phyloP scores from a whole-genome alignment of 2,888 invertebrate species.

The Schizotus pectinicornis region DNA sequence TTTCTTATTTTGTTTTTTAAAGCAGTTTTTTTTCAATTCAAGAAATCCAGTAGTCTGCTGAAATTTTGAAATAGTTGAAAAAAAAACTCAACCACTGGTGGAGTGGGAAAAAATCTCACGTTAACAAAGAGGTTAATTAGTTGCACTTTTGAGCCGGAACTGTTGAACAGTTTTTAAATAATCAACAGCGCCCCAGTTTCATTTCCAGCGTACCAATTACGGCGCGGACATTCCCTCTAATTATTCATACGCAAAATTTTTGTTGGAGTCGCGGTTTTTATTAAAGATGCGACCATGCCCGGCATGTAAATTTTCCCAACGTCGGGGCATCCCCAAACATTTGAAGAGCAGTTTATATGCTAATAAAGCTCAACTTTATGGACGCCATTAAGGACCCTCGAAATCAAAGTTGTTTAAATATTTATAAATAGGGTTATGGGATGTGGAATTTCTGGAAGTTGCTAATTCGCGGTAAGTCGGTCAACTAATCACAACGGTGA shows the following conservation, averaged over 20 bases:
- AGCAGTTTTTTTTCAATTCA: no score
- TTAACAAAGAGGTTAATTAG: no score
- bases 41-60: no score
- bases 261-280: background rate
- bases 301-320: slow-evolving; percentile 1
- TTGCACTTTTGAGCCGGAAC: no score
- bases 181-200: no score
- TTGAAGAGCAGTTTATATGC: slow-evolving; percentile 22
- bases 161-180: no score
- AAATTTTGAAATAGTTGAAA: no score
- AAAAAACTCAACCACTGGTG: no score
- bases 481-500: no score
- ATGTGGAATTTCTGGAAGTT: slow-evolving; percentile 13
- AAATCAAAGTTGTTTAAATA: slow-evolving; percentile 25
- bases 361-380: slow-evolving; percentile 11
- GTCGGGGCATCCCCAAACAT: background rate
- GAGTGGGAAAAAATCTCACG: no score
- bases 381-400: slow-evolving; percentile 13
- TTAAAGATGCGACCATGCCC: background rate
- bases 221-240: background rate
- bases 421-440: slow-evolving; percentile 22
- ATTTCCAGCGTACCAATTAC: no score
- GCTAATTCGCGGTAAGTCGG: slow-evolving; percentile 10
- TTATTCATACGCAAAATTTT: background rate
- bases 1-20: no score